These are phyloP conservation scores for Caranx melampygus DNA, from an alignment of 2,113 vertebrate species.

Conservation along the genomic window DNA sequence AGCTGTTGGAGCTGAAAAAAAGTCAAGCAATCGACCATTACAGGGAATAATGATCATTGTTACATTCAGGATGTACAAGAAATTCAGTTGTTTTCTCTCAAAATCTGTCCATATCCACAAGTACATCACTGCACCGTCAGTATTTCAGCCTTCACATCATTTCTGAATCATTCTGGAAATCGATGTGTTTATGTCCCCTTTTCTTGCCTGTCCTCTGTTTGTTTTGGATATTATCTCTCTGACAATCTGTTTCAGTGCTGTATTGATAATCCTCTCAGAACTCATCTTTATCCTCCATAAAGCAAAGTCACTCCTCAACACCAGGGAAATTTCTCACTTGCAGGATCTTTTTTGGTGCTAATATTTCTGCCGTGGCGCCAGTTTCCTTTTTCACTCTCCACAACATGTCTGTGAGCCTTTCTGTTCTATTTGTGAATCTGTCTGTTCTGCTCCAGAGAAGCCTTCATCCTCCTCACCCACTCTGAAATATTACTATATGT, in stretches of 20 bases:
- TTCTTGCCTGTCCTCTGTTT: conserved; percentile 21
- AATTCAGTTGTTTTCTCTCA: neutral
- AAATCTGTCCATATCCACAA: neutral
- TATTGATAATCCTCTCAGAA: conserved; percentile 46
- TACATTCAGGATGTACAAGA: too few relatives aligned
- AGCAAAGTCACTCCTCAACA: conserved; percentile 31
- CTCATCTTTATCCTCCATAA: conserved; percentile 20
- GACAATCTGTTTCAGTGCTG: conserved; percentile 38
- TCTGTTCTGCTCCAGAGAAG: neutral
- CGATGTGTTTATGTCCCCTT: conserved; percentile 13
- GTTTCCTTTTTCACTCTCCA: conserved; percentile 30
- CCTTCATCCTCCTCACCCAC: neutral
- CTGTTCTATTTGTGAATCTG: conserved; percentile 17
- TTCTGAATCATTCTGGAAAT: conserved; percentile 23
- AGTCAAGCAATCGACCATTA: neutral
- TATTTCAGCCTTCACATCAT: conserved; percentile 9
- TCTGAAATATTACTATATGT: conserved; percentile 1
- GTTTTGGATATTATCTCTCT: conserved; percentile 33
- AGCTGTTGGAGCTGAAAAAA: neutral
- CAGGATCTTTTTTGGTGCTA: conserved; percentile 8
- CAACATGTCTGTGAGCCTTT: conserved; percentile 11
- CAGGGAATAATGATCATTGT: too few relatives aligned
- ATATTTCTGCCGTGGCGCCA: conserved; percentile 8
- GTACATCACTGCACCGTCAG: neutral
- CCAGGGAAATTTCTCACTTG: conserved; percentile 1